These are phyloP conservation scores for Indicator maculatus DNA, from an alignment of 2,113 vertebrate species.

Conservation along the genomic window DNA sequence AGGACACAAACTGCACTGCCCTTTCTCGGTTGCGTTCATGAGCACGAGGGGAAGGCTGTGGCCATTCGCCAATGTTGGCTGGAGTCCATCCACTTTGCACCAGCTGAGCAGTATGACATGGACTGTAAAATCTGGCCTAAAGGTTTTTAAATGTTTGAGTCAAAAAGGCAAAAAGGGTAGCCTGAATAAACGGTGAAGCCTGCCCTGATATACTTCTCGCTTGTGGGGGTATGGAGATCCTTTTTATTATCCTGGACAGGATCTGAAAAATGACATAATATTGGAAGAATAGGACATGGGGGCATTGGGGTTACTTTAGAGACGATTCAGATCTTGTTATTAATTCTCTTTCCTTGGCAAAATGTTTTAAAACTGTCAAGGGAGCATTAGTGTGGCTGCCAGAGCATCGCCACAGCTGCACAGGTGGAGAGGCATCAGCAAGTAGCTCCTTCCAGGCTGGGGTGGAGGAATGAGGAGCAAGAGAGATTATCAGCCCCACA, in stretches of 20 bases:
- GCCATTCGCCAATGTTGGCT: not conserved
- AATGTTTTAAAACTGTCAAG: constrained; percentile 58
- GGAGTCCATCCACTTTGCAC: constrained; percentile 35
- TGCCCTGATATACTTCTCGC: constrained; percentile 2
- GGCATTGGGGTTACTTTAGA: constrained; percentile 34
- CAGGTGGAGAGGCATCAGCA: constrained; percentile 16
- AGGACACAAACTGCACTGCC: fast-evolving
- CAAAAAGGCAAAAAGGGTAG: constrained; percentile 22
- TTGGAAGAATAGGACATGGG: constrained; percentile 24
- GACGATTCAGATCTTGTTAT: constrained; percentile 59
- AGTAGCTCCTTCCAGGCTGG: not conserved
- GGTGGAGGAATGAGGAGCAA: not conserved
- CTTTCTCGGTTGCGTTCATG: not conserved
- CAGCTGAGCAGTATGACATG: not conserved
- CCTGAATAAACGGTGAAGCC: not conserved
- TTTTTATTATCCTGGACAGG: constrained; percentile 21
- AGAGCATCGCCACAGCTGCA: constrained; percentile 17
- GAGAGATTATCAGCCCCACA: not conserved
- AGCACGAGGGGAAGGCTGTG: not conserved
- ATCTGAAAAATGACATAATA: constrained; percentile 53
- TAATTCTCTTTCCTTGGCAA: constrained; percentile 59
- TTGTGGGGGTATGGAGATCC: not conserved
- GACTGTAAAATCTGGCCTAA: constrained; percentile 37
- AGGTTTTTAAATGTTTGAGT: constrained; percentile 30
- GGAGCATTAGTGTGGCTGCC: constrained; percentile 9